Conservation (phyloP, 1,140 invertebrate species). For the Heterodera carotae region DNA sequence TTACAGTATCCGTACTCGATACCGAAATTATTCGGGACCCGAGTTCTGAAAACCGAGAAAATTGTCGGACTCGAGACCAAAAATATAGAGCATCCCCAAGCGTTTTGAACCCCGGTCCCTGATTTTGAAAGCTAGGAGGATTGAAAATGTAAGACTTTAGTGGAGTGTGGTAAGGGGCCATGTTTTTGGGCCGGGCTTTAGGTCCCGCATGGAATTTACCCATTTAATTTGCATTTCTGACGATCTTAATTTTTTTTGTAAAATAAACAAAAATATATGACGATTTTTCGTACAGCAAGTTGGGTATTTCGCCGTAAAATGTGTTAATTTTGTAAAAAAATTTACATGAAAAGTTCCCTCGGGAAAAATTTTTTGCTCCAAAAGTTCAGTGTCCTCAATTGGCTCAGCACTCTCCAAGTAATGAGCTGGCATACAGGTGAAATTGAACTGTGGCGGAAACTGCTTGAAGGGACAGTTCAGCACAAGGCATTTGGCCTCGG, state of each 20-base stretch:
- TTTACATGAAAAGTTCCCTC: background rate
- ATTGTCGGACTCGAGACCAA: background rate
- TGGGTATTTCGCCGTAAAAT: too few relatives aligned
- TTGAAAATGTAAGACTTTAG: too few relatives aligned
- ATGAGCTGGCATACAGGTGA: constrained; percentile 51
- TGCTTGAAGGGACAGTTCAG: constrained; percentile 60
- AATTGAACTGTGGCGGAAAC: constrained; percentile 45
- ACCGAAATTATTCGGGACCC: background rate
- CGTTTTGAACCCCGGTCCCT: too few relatives aligned
- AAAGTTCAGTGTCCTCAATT: constrained; percentile 50
- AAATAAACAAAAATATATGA: too few relatives aligned
- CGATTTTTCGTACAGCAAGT: too few relatives aligned
- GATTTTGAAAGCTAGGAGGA: too few relatives aligned
- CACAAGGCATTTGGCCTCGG: constrained; percentile 43
- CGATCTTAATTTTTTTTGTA: too few relatives aligned
- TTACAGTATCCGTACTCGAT: background rate
- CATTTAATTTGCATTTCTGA: too few relatives aligned
- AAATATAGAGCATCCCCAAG: background rate
- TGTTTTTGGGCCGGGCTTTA: too few relatives aligned
- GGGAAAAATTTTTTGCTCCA: constrained; percentile 44
- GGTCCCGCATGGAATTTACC: too few relatives aligned
- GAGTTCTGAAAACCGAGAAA: too few relatives aligned
- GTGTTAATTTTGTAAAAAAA: background rate
- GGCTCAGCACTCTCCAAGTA: constrained; percentile 47
- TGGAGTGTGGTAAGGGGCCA: too few relatives aligned